Percentiles rank a stretch among this genome's conserved stretches.
Evolutionary conservation across 37 sponge, comb jelly and placozoan genomes (phyloP).

Genomic region (Agelas oroides): DNA sequence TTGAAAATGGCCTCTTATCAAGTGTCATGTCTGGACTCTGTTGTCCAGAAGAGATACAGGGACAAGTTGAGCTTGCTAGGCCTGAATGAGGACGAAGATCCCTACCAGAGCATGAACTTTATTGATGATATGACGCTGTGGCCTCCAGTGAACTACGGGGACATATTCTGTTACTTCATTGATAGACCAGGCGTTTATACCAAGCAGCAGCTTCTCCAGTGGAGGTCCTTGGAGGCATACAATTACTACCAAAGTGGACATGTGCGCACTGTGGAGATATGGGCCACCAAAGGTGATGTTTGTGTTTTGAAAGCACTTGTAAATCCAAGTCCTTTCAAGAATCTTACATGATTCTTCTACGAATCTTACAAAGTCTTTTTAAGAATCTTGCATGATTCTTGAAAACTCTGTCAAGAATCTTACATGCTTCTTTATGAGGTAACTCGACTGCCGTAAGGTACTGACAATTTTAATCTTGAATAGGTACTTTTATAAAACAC

Average conservation of each 20-base stretch:
- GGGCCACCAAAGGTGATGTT: background rate
- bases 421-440: no score
- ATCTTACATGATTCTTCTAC: no score
- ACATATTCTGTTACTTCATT: no score
- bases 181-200: no score
- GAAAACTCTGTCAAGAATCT: no score
- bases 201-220: no score
- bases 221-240: slow-evolving; percentile 34
- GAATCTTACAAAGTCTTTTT: no score
- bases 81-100: slow-evolving; percentile 15
- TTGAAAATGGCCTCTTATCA: slow-evolving; percentile 7
- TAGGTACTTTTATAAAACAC: no score
- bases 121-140: slow-evolving; percentile 20
- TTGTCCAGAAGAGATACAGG: slow-evolving; percentile 7
- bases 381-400: no score
- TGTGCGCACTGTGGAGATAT: slow-evolving; percentile 23
- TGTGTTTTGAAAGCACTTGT: slow-evolving; percentile 32
- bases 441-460: no score
- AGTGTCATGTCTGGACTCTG: slow-evolving; percentile 15
- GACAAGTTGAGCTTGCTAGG: slow-evolving; percentile 24
- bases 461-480: no score
- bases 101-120: slow-evolving; percentile 28
- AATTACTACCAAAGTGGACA: slow-evolving; percentile 43
- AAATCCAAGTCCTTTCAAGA: no score
- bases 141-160: slow-evolving; percentile 26